Evolutionary conservation across 2,888 invertebrate species (phyloP).

Genomic region (Phlogophora meticulosa): DNA sequence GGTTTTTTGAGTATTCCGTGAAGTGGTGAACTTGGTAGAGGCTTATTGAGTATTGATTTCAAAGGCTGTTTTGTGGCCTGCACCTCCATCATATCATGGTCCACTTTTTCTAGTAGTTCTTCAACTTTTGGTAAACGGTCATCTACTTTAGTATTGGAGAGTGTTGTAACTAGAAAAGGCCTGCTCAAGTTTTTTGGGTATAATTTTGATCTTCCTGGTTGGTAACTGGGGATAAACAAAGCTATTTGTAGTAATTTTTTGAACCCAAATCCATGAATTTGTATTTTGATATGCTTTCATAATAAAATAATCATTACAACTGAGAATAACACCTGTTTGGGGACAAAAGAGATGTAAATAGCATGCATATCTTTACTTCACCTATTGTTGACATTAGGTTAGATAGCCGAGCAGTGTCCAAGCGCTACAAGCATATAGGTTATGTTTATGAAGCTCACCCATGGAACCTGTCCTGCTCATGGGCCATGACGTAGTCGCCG

Average conservation of each 20-base stretch:
- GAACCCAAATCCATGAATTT: slow-evolving; percentile 8
- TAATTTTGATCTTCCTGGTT: slow-evolving; percentile 82
- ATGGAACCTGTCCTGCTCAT: slow-evolving; percentile 79
- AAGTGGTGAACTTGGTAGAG: slow-evolving; percentile 81
- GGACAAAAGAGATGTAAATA: slow-evolving; percentile 16
- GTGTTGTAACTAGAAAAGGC: slow-evolving; percentile 82
- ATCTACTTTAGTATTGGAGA: slow-evolving; percentile 85
- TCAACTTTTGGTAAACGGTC: slow-evolving; percentile 88
- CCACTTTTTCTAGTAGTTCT: slow-evolving; percentile 86
- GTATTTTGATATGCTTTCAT: not conserved
- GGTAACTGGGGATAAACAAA: slow-evolving; percentile 75
- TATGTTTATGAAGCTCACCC: slow-evolving; percentile 79
- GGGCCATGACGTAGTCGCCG: slow-evolving; percentile 88
- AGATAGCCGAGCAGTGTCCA: slow-evolving; percentile 42
- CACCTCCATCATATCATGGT: slow-evolving; percentile 86
- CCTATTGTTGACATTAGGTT: slow-evolving; percentile 32
- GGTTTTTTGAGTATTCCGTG: slow-evolving; percentile 87
- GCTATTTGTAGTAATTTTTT: slow-evolving; percentile 17
- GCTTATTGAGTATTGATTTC: slow-evolving; percentile 88
- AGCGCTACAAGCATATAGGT: slow-evolving; percentile 66
- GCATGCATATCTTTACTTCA: slow-evolving; percentile 34
- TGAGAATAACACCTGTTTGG: not conserved
- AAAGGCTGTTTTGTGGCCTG: slow-evolving; percentile 83
- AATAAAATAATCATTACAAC: not conserved
- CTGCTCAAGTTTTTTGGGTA: slow-evolving; percentile 82